phyloP scores from a whole-genome alignment of 35 echinoderm and acorn worm species.

The Apostichopus parvimensis region DNA sequence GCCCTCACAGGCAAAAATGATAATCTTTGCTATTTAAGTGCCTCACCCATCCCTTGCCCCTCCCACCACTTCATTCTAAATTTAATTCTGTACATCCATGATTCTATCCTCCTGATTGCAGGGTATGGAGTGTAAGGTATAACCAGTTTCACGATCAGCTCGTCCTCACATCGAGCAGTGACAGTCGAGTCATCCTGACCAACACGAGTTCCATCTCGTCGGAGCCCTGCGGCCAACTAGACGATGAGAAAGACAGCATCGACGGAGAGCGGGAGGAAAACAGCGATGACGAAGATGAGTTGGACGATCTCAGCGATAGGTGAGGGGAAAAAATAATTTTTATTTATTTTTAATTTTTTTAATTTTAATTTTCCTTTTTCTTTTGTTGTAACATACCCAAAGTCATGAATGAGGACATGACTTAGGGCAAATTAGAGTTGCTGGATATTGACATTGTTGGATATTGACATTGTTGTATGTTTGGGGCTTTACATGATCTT shows the following conservation, averaged over 20 bases:
- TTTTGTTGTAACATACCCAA: too few relatives aligned
- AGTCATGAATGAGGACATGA: too few relatives aligned
- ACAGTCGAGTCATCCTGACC: constrained; percentile 88
- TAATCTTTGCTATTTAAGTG: too few relatives aligned
- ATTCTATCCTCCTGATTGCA: background rate
- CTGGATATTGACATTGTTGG: too few relatives aligned
- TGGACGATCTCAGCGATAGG: constrained; percentile 44
- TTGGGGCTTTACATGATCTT: too few relatives aligned
- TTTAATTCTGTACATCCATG: background rate
- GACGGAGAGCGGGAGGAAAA: constrained; percentile 62
- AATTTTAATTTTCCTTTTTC: too few relatives aligned
- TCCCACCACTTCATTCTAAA: too few relatives aligned
- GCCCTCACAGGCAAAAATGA: too few relatives aligned
- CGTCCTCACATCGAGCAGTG: constrained; percentile 92
- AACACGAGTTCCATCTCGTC: constrained; percentile 89
- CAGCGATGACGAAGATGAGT: constrained; percentile 54
- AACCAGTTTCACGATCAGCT: constrained; percentile 99
- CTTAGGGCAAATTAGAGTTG: too few relatives aligned
- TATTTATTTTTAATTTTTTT: too few relatives aligned
- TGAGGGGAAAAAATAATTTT: background rate
- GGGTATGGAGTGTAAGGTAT: constrained; percentile 91
- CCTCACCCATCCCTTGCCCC: too few relatives aligned
- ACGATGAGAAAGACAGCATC: constrained; percentile 71
- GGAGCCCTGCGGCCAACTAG: constrained; percentile 78
- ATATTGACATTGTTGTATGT: too few relatives aligned